phyloP scores from a whole-genome alignment of 2,113 vertebrate species.

The Meles meles region DNA sequence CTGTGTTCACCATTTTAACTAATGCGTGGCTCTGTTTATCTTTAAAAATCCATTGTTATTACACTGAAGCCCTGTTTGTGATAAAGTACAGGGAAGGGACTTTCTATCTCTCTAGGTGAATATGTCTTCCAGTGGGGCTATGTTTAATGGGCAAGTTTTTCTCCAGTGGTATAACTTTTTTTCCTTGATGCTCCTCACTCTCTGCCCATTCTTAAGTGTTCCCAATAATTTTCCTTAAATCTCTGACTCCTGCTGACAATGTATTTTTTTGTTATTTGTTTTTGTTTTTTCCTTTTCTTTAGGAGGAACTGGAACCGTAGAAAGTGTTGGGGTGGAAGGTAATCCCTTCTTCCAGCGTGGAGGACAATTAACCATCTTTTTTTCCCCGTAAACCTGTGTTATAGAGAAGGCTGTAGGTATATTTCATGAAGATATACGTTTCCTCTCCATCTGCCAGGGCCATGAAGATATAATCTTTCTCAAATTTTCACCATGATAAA shows the following conservation, averaged over 20 bases:
- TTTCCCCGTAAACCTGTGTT: too few species aligned
- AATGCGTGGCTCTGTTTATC: not conserved
- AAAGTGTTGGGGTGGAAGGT: not conserved
- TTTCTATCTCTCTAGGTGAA: not conserved
- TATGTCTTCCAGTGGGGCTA: not conserved
- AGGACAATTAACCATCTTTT: not conserved
- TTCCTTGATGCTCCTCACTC: too few species aligned
- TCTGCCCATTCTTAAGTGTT: not conserved
- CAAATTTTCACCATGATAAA: not conserved
- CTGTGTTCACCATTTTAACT: not conserved
- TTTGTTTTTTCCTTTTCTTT: not conserved
- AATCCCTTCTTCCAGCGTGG: too few species aligned
- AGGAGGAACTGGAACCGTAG: not conserved
- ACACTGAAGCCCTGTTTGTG: not conserved
- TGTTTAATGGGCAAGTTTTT: not conserved
- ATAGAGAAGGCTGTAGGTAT: not conserved
- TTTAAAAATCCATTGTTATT: too few species aligned
- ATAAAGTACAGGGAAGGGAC: not conserved
- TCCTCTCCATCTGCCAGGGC: not conserved
- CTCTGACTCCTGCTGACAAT: not conserved
- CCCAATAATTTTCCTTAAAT: not conserved
- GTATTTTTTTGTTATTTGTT: not conserved
- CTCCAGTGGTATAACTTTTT: not conserved
- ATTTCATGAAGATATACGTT: not conserved
- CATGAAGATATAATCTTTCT: not conserved